Percentiles rank a stretch among this genome's conserved stretches.
Evolutionary conservation across 37 sponge, comb jelly and placozoan genomes (phyloP).

Genomic region (Dysidea cf. avara): DNA sequence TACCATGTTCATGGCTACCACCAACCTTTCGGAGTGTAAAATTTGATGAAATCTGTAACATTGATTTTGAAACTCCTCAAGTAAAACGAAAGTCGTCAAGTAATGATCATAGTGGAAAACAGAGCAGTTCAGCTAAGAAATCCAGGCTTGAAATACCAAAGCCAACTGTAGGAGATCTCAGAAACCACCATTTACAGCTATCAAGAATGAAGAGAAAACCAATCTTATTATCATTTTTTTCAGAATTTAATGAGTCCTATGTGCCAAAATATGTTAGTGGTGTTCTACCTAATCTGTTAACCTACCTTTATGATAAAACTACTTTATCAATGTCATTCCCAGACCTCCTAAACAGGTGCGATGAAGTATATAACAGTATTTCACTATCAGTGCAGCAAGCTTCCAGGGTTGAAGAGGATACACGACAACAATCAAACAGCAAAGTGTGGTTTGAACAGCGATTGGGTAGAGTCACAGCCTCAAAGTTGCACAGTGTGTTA

Average conservation of each 20-base stretch:
- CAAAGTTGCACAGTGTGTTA: slow-evolving; percentile 38
- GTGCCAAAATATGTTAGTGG: no score
- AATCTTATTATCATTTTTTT: slow-evolving; percentile 35
- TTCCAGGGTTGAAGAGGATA: slow-evolving; percentile 31
- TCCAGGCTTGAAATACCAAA: background rate
- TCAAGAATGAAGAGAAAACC: no score
- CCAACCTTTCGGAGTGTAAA: slow-evolving; percentile 35
- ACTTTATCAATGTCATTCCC: background rate
- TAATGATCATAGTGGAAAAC: no score
- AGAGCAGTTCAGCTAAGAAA: no score
- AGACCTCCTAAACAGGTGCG: no score
- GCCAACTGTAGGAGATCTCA: slow-evolving; percentile 31
- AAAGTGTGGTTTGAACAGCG: slow-evolving; percentile 49
- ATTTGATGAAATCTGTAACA: slow-evolving; percentile 28
- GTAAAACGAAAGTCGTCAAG: slow-evolving; percentile 26
- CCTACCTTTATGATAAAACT: slow-evolving; percentile 7
- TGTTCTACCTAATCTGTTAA: no score
- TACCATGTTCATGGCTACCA: slow-evolving; percentile 48
- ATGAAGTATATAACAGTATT: no score
- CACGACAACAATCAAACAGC: slow-evolving; percentile 24
- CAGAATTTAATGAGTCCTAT: slow-evolving; percentile 24
- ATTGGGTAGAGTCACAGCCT: slow-evolving; percentile 61
- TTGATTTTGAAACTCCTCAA: slow-evolving; percentile 49
- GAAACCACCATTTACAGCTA: slow-evolving; percentile 16
- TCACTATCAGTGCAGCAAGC: slow-evolving; percentile 27